Evolutionary conservation across 1,140 invertebrate species (phyloP).

Genomic region (Pogonomyrmex californicus): DNA sequence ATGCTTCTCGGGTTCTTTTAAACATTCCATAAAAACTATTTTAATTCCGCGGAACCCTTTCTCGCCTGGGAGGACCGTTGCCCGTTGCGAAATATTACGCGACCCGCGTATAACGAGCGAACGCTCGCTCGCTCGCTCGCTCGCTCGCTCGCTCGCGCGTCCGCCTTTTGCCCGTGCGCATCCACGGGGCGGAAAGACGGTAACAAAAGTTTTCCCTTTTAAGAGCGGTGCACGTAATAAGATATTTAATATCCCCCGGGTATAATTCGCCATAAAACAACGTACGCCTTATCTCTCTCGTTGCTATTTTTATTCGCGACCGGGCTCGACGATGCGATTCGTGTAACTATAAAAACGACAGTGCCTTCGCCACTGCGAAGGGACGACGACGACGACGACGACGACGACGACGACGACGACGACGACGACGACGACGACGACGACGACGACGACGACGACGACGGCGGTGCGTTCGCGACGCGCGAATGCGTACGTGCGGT

Average conservation of each 20-base stretch:
- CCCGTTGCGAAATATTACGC: conserved; percentile 60
- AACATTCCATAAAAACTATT: conserved; percentile 66
- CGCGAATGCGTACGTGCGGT: conserved; percentile 10
- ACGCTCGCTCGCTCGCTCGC: conserved; percentile 24
- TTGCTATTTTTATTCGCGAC: conserved; percentile 57
- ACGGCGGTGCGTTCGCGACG: neutral
- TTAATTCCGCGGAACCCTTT: conserved; percentile 57
- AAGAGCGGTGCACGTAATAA: conserved; percentile 59
- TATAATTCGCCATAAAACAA: conserved; percentile 65
- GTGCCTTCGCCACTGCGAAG: conserved; percentile 24
- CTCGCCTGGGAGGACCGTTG: conserved; percentile 49
- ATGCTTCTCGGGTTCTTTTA: conserved; percentile 63
- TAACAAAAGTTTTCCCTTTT: conserved; percentile 62
- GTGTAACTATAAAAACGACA: conserved; percentile 61
- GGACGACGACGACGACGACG: neutral
- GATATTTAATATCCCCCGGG: conserved; percentile 65
- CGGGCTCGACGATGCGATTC: conserved; percentile 52
- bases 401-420: neutral
- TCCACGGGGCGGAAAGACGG: conserved; percentile 19
- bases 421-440: neutral
- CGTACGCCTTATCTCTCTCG: conserved; percentile 56
- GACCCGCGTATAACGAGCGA: conserved; percentile 55
- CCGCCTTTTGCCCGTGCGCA: conserved; percentile 9
- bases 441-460: neutral
- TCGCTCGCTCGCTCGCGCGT: conserved; percentile 25